phyloP scores from a whole-genome alignment of 1,140 invertebrate genomes.

The Acromyrmex heyeri region DNA sequence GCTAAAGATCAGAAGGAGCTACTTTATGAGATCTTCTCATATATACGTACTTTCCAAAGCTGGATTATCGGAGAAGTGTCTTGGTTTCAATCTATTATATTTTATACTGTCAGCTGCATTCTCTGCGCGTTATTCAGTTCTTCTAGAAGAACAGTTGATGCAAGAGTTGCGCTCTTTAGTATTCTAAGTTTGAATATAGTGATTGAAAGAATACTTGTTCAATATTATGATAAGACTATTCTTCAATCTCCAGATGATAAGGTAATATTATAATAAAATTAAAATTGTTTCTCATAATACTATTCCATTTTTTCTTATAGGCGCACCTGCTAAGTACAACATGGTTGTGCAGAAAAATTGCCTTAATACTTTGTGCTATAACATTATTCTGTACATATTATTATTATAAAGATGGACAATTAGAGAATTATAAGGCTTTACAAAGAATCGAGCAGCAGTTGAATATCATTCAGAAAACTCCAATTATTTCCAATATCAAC shows the following conservation, averaged over 20 bases:
- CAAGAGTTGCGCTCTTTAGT: constrained; percentile 87
- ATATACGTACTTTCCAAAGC: constrained; percentile 87
- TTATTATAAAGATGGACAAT: constrained; percentile 76
- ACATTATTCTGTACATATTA: constrained; percentile 79
- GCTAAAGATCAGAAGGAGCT: constrained; percentile 87
- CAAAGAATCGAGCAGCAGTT: constrained; percentile 80
- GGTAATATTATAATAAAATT: constrained; percentile 62
- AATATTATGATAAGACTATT: constrained; percentile 77
- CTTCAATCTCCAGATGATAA: constrained; percentile 71
- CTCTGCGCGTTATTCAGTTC: constrained; percentile 87
- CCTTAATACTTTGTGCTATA: constrained; percentile 74
- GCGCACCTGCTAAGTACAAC: constrained; percentile 72
- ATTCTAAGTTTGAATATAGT: constrained; percentile 85
- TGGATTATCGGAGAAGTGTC: constrained; percentile 88
- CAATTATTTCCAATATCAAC: constrained; percentile 43
- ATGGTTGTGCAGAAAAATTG: constrained; percentile 80
- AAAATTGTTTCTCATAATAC: no score
- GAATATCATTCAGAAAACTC: constrained; percentile 70
- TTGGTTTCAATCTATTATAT: constrained; percentile 88
- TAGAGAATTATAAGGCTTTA: constrained; percentile 78
- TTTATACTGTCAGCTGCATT: constrained; percentile 86
- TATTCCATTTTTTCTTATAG: constrained; percentile 54
- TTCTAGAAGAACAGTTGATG: constrained; percentile 85
- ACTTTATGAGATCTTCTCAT: constrained; percentile 88
- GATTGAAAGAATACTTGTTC: constrained; percentile 81